phyloP scores from a whole-genome alignment of 2,113 vertebrate species.

The Eptatretus burgeri region DNA sequence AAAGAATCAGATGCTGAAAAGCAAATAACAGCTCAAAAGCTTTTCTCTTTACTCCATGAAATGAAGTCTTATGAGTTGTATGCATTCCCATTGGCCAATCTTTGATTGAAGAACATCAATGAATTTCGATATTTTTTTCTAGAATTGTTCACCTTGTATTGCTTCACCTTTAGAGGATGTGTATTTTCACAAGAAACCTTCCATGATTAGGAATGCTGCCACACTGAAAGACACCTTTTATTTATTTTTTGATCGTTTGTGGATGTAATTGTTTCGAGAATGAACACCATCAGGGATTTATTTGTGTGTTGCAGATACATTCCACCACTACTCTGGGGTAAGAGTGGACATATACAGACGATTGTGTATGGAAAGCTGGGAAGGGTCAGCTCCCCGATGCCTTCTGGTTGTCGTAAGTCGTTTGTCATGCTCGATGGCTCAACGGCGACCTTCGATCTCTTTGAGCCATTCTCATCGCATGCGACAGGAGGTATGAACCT shows the following conservation, averaged over 20 bases:
- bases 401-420: conserved; percentile 54
- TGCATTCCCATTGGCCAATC: too few species aligned
- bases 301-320: conserved; percentile 40
- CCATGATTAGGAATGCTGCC: neutral
- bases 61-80: too few species aligned
- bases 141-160: too few species aligned
- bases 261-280: neutral
- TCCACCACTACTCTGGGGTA: conserved; percentile 79
- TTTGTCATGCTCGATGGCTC: conserved; percentile 78
- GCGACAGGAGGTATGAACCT: conserved; percentile 45
- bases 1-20: too few species aligned
- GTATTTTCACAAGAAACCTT: neutral
- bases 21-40: too few species aligned
- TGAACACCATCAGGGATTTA: neutral
- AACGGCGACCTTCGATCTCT: conserved; percentile 84
- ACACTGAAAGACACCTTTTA: neutral
- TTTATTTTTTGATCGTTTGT: neutral
- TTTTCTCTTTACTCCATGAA: too few species aligned
- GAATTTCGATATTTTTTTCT: too few species aligned
- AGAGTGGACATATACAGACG: conserved; percentile 85
- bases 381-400: conserved; percentile 59
- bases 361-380: conserved; percentile 88
- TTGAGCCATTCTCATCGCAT: conserved; percentile 54
- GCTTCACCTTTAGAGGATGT: too few species aligned
- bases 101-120: too few species aligned